Conservation (phyloP, 1,140 invertebrate species). For the Polypedilum pembai region DNA sequence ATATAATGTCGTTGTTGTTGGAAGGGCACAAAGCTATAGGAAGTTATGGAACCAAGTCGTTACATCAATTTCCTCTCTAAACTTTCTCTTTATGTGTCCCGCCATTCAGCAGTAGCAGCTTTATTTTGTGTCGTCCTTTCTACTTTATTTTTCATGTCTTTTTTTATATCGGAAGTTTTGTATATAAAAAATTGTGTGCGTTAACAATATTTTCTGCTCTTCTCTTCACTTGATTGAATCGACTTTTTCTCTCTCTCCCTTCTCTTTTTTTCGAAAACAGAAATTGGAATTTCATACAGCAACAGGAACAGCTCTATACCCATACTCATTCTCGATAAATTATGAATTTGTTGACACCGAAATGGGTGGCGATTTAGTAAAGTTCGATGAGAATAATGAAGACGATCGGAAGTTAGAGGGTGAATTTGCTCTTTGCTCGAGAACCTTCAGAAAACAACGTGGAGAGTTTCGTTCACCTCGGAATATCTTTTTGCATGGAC, state of each 20-base stretch:
- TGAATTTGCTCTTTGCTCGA: slow-evolving; percentile 39
- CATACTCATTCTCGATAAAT: slow-evolving; percentile 55
- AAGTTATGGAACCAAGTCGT: slow-evolving; percentile 11
- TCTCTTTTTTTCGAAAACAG: slow-evolving; percentile 34
- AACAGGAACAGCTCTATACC: slow-evolving; percentile 59
- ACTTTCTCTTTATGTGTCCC: not conserved
- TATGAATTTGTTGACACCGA: slow-evolving; percentile 81
- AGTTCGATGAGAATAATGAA: slow-evolving; percentile 32
- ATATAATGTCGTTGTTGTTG: no score
- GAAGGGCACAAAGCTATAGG: not conserved
- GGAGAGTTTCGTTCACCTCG: slow-evolving; percentile 45
- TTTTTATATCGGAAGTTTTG: slow-evolving; percentile 30
- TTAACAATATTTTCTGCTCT: slow-evolving; percentile 3
- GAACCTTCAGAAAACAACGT: slow-evolving; percentile 43
- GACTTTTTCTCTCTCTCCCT: not conserved
- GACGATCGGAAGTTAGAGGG: not conserved
- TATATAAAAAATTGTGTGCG: not conserved
- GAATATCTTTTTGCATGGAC: slow-evolving; percentile 68
- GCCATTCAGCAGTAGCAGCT: no score
- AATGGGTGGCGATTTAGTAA: slow-evolving; percentile 61
- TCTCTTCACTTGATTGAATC: not conserved
- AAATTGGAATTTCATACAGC: slow-evolving; percentile 47
- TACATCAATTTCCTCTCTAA: slow-evolving; percentile 3
- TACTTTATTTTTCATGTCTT: slow-evolving; percentile 31
- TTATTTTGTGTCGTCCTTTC: not conserved